These are phyloP conservation scores for Semnornis frantzii DNA, from an alignment of 2,113 vertebrate genomes.

Conservation along the genomic window DNA sequence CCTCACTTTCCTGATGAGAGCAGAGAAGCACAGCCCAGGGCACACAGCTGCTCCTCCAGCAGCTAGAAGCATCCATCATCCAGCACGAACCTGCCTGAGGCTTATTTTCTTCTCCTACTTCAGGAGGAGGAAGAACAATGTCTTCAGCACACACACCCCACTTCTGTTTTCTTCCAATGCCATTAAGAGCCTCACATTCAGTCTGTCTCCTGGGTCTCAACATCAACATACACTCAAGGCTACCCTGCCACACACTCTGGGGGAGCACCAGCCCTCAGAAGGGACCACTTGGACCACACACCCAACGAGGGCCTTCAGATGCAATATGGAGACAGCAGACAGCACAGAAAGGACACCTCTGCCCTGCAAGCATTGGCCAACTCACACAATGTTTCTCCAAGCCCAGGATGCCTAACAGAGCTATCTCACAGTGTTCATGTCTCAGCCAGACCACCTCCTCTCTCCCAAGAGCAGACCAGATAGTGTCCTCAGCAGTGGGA, in stretches of 20 bases:
- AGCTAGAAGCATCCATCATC: background rate
- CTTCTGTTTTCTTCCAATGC: background rate
- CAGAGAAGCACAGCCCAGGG: background rate
- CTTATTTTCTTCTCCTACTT: background rate
- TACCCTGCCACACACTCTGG: background rate
- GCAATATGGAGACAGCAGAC: background rate
- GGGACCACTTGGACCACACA: background rate
- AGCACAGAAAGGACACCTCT: accelerated
- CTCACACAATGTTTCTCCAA: background rate
- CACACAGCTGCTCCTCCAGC: background rate
- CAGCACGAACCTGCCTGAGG: background rate
- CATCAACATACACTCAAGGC: background rate
- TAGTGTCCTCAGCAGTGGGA: background rate
- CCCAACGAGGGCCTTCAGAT: background rate
- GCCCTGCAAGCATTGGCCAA: background rate
- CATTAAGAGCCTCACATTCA: background rate
- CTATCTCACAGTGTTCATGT: background rate
- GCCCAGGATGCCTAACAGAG: background rate
- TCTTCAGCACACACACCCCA: background rate
- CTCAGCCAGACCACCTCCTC: background rate
- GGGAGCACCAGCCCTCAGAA: background rate
- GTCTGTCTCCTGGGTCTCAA: accelerated
- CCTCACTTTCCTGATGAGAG: background rate
- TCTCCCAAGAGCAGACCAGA: background rate
- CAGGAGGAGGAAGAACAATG: accelerated